Evolutionary conservation across 2,113 vertebrate genomes (phyloP).

Genomic region (Clarias batrachus): DNA sequence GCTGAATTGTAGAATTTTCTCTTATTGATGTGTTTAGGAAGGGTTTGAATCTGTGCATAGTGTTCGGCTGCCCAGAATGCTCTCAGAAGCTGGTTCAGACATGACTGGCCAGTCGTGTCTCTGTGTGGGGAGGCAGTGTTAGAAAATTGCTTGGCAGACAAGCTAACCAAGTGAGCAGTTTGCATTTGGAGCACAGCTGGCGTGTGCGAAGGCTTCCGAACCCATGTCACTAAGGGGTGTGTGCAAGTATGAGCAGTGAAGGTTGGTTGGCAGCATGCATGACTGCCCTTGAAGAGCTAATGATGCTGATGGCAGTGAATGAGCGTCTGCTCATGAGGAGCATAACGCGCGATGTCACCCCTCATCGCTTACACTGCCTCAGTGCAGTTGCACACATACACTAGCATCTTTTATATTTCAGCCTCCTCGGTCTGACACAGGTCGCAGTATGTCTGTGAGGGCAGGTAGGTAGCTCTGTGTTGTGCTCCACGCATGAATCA

Average conservation of each 20-base stretch:
- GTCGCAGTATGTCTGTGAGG: background rate
- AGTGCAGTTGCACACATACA: conserved; percentile 25
- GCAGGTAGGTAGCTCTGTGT: background rate
- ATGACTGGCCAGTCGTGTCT: conserved; percentile 16
- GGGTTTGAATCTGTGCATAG: background rate
- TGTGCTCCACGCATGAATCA: background rate
- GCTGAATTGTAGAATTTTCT: conserved; percentile 4
- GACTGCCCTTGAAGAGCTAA: conserved; percentile 42
- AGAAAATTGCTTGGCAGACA: conserved; percentile 43
- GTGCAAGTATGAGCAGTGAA: conserved; percentile 47
- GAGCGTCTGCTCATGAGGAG: conserved; percentile 46
- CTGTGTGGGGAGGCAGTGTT: conserved; percentile 7
- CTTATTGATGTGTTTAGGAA: conserved; percentile 27
- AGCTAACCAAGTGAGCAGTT: conserved; percentile 39
- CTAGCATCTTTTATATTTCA: conserved; percentile 24
- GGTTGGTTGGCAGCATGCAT: conserved; percentile 49
- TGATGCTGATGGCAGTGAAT: conserved; percentile 49
- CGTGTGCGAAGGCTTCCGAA: conserved; percentile 36
- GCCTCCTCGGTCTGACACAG: background rate
- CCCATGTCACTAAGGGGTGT: conserved; percentile 19
- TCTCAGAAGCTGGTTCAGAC: conserved; percentile 24
- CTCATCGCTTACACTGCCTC: conserved; percentile 46
- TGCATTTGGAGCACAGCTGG: conserved; percentile 42
- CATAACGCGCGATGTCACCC: conserved; percentile 33
- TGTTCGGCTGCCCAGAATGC: background rate